Evolutionary conservation across 2,113 vertebrate species (phyloP).

Genomic region (Pantherophis guttatus): DNA sequence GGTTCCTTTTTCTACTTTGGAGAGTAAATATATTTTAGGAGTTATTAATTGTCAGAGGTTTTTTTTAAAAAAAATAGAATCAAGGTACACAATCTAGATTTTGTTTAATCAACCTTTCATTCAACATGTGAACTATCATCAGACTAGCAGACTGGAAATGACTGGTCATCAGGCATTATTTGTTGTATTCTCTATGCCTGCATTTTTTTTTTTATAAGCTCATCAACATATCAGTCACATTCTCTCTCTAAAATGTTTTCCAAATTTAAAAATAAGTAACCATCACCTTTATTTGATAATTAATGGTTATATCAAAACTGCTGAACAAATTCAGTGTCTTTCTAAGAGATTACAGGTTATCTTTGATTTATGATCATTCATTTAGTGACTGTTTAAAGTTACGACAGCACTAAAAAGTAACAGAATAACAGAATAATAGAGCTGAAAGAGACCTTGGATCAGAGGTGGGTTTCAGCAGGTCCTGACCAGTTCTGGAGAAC

Average conservation of each 20-base stretch:
- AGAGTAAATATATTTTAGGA: not conserved
- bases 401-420: not conserved
- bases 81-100: not conserved
- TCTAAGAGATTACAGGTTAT: not conserved
- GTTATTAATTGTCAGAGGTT: not conserved
- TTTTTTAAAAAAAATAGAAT: not conserved
- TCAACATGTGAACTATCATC: not conserved
- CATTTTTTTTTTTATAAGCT: not conserved
- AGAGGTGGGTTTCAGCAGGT: no score
- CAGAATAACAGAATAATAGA: no score
- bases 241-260: not conserved
- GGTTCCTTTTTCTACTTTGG: slow-evolving; percentile 20
- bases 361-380: not conserved
- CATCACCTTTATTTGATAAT: not conserved
- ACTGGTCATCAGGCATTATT: not conserved
- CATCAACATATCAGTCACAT: not conserved
- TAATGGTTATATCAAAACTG: not conserved
- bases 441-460: no score
- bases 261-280: not conserved
- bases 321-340: not conserved
- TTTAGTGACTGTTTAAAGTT: not conserved
- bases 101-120: not conserved
- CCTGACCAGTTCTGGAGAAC: no score
- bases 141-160: not conserved
- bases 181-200: not conserved